Percentiles rank a stretch among this genome's conserved stretches.
phyloP scores from a whole-genome alignment of 2,113 vertebrate species.

The Pitta sordida region DNA sequence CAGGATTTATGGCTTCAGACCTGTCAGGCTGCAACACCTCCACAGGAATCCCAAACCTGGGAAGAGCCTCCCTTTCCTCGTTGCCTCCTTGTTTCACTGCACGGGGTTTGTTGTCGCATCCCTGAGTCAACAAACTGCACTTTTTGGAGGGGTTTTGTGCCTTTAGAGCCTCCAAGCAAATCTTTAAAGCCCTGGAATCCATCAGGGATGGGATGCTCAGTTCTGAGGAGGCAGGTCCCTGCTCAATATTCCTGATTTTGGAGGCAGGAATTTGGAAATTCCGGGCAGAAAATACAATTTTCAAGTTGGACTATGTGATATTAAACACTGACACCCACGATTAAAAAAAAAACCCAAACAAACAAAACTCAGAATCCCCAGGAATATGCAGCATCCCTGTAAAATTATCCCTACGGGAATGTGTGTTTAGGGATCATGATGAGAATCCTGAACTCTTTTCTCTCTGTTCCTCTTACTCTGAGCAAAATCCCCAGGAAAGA shows the following conservation, averaged over 20 bases:
- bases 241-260: neutral
- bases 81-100: neutral
- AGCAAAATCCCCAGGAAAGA: neutral
- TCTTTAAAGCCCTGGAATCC: neutral
- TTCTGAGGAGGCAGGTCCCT: neutral
- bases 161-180: neutral
- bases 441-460: too few species aligned
- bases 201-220: neutral
- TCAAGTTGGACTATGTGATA: neutral
- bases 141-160: neutral
- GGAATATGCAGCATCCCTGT: too few species aligned
- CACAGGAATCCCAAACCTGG: neutral
- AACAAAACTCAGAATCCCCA: too few species aligned
- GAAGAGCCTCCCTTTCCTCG: neutral
- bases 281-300: neutral
- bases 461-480: neutral
- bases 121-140: neutral
- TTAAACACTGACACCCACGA: neutral
- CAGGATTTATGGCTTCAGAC: conserved; percentile 2
- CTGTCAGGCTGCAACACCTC: neutral
- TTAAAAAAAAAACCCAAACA: neutral
- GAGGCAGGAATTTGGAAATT: neutral
- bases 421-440: too few species aligned
- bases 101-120: neutral
- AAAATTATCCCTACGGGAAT: too few species aligned